These are phyloP conservation scores for Meda fulgida DNA, from an alignment of 2,797 vertebrate genomes.

Conservation along the genomic window DNA sequence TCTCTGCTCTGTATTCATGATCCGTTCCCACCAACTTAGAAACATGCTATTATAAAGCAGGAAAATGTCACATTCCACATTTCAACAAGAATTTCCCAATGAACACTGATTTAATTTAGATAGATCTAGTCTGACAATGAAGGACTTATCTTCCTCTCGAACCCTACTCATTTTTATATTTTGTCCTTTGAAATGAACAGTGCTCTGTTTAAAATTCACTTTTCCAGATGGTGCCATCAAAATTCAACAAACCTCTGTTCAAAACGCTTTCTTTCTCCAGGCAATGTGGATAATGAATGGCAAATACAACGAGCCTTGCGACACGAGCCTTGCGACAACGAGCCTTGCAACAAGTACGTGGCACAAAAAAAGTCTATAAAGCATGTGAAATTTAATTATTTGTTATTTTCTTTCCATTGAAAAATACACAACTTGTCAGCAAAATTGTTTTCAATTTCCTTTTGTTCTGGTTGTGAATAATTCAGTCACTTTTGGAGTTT, in stretches of 20 bases:
- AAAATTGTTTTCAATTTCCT: constrained; percentile 14
- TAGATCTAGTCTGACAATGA: constrained; percentile 51
- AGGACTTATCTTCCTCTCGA: constrained; percentile 43
- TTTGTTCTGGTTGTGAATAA: constrained; percentile 26
- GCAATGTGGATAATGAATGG: constrained; percentile 37
- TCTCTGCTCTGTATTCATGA: constrained; percentile 41
- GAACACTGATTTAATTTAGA: constrained; percentile 59
- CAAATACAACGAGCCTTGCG: constrained; percentile 24
- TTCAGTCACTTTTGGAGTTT: constrained; percentile 31
- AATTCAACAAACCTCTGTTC: constrained; percentile 33
- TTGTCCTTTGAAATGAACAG: constrained; percentile 47
- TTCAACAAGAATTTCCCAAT: constrained; percentile 50
- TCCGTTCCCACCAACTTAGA: constrained; percentile 44
- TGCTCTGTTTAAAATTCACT: constrained; percentile 44
- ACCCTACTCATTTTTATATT: constrained; percentile 44
- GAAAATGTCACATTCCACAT: constrained; percentile 56
- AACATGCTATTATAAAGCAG: constrained; percentile 43
- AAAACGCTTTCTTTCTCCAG: constrained; percentile 30
- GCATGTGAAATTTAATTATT: background rate
- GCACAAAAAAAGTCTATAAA: constrained; percentile 24
- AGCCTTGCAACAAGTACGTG: background rate
- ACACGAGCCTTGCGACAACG: too few species aligned
- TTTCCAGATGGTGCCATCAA: constrained; percentile 34
- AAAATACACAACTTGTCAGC: constrained; percentile 27
- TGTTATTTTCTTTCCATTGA: constrained; percentile 12